These are phyloP conservation scores for Nothobranchius furzeri DNA, from an alignment of 2,113 vertebrate genomes.

Conservation along the genomic window DNA sequence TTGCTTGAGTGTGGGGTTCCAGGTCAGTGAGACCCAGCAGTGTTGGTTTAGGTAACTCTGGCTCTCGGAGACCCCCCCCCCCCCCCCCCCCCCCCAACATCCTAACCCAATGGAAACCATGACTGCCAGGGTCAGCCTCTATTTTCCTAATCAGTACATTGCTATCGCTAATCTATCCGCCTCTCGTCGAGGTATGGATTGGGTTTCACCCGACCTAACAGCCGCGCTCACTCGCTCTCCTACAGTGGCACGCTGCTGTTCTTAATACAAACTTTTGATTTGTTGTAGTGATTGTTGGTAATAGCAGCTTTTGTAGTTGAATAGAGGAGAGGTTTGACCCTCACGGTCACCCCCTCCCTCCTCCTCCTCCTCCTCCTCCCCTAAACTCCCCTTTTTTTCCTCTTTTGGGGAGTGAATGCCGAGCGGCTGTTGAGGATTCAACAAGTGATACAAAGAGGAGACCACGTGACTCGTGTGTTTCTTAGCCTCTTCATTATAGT, in stretches of 20 bases:
- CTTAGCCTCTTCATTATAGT: conserved; percentile 73
- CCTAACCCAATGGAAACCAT: conserved; percentile 66
- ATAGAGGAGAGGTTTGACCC: conserved; percentile 69
- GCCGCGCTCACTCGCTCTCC: conserved; percentile 39
- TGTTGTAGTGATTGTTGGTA: conserved; percentile 68
- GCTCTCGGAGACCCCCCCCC: conserved; percentile 54
- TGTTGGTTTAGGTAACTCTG: conserved; percentile 75
- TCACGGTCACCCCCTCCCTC: conserved; percentile 39
- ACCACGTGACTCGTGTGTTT: conserved; percentile 75
- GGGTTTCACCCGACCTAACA: conserved; percentile 55
- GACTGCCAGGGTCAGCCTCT: conserved; percentile 61
- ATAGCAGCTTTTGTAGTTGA: conserved; percentile 72
- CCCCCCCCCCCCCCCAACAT: not conserved
- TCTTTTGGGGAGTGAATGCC: conserved; percentile 64
- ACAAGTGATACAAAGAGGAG: conserved; percentile 78
- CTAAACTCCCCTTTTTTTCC: conserved; percentile 43
- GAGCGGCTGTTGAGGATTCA: conserved; percentile 75
- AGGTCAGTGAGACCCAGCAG: conserved; percentile 69
- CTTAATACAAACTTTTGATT: conserved; percentile 65
- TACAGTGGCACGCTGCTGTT: conserved; percentile 58
- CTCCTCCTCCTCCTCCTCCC: conserved; percentile 24
- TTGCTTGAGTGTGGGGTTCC: conserved; percentile 62
- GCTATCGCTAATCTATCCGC: conserved; percentile 69
- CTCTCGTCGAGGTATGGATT: conserved; percentile 66
- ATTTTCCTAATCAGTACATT: conserved; percentile 72